These are phyloP conservation scores for Drosophila tristis DNA, from an alignment of 1,140 invertebrate species.

Conservation along the genomic window DNA sequence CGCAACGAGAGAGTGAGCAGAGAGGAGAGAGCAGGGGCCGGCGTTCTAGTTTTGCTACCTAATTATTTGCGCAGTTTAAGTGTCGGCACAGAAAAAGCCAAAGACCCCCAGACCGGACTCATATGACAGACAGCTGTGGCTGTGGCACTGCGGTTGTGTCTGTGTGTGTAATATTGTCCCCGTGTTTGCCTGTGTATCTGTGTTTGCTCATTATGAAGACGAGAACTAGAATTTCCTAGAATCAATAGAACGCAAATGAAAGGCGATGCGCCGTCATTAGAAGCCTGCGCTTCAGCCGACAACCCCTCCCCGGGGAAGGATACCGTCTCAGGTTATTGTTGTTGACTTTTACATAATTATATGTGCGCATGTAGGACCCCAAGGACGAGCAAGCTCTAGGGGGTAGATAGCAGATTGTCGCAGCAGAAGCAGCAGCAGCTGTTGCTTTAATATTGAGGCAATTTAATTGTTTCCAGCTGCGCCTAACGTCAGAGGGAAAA, in stretches of 20 bases:
- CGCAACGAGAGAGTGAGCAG: slow-evolving; percentile 29
- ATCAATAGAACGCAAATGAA: slow-evolving; percentile 37
- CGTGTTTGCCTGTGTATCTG: slow-evolving; percentile 25
- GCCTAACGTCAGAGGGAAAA: neutral
- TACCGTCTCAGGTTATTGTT: slow-evolving; percentile 1
- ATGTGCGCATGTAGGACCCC: slow-evolving; percentile 3
- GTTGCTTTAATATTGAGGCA: slow-evolving; percentile 16
- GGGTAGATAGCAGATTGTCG: slow-evolving; percentile 29
- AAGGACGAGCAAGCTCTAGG: slow-evolving; percentile 18
- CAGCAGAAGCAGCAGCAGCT: slow-evolving; percentile 30
- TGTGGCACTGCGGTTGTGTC: neutral
- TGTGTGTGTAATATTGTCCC: neutral
- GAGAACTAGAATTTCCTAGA: slow-evolving; percentile 38
- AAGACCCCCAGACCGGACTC: slow-evolving; percentile 22
- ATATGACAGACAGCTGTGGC: slow-evolving; percentile 45
- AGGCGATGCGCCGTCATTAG: slow-evolving; percentile 1
- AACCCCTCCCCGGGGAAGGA: neutral
- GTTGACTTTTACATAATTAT: slow-evolving; percentile 30
- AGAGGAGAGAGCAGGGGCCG: slow-evolving; percentile 23
- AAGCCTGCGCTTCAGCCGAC: too few relatives aligned
- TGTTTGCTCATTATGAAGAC: slow-evolving; percentile 45
- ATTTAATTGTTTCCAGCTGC: slow-evolving; percentile 36
- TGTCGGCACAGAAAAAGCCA: slow-evolving; percentile 42
- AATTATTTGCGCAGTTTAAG: slow-evolving; percentile 78
- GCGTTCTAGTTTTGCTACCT: slow-evolving; percentile 53